A percentile compares a stretch with the other conserved stretches of the same genome.
Conservation (phyloP, 2,797 vertebrate genomes). For the Dallia pectoralis region DNA sequence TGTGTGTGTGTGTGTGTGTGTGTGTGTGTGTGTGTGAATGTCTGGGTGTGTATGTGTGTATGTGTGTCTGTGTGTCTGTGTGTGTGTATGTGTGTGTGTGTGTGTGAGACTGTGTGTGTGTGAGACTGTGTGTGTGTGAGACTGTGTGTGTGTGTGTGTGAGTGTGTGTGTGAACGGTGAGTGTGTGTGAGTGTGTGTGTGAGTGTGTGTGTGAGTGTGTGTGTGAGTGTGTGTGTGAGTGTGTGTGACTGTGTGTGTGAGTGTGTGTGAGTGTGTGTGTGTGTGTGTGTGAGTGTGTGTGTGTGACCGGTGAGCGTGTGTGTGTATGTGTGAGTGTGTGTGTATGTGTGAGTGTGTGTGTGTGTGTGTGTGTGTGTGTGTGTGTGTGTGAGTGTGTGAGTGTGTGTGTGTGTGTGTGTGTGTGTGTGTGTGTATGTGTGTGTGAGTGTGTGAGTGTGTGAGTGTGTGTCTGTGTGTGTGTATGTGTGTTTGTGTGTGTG, state of each 20-base stretch:
- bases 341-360: slow-evolving; percentile 78
- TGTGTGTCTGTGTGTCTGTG: no score
- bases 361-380: slow-evolving; percentile 75
- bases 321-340: slow-evolving; percentile 77
- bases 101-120: background rate
- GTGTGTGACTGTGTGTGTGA: background rate
- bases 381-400: slow-evolving; percentile 72
- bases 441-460: slow-evolving; percentile 67
- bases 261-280: background rate
- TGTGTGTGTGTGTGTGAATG: slow-evolving; percentile 73
- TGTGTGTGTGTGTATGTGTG: slow-evolving; percentile 81
- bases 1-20: slow-evolving; percentile 79
- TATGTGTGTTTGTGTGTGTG: slow-evolving; percentile 80
- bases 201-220: background rate
- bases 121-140: background rate
- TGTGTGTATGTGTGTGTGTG: no score
- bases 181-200: background rate
- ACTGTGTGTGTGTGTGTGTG: background rate
- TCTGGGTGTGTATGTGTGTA: slow-evolving; percentile 51
- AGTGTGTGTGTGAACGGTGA: background rate
- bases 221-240: background rate
- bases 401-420: slow-evolving; percentile 74
- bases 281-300: no score
- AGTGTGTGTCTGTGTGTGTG: slow-evolving; percentile 76
- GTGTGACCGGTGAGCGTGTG: slow-evolving; percentile 56